phyloP scores from a whole-genome alignment of 2,888 invertebrate genomes.

The Hydriomena furcata region DNA sequence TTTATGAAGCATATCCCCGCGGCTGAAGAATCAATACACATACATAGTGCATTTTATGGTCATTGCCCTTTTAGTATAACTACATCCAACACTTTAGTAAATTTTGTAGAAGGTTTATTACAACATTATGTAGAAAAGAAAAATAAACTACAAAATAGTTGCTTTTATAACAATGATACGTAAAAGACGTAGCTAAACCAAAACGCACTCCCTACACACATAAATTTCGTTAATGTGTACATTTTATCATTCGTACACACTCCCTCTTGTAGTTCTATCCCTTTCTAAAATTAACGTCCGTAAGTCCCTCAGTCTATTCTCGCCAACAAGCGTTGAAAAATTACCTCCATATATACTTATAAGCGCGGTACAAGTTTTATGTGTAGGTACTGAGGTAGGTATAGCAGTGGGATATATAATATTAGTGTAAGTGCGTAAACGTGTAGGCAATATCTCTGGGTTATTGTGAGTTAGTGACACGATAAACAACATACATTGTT shows the following conservation, averaged over 20 bases:
- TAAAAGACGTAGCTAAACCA: slow-evolving; percentile 30
- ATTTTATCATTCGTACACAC: slow-evolving; percentile 52
- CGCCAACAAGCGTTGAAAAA: slow-evolving; percentile 62
- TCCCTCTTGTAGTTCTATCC: slow-evolving; percentile 50
- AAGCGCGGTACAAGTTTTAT: slow-evolving; percentile 23
- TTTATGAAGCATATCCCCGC: slow-evolving; percentile 14
- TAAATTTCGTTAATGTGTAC: slow-evolving; percentile 65
- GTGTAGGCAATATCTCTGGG: slow-evolving; percentile 52
- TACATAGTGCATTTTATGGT: slow-evolving; percentile 3
- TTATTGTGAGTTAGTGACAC: slow-evolving; percentile 46
- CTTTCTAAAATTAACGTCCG: slow-evolving; percentile 67
- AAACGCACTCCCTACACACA: slow-evolving; percentile 52
- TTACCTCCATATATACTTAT: slow-evolving; percentile 41
- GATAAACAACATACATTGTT: slow-evolving; percentile 32
- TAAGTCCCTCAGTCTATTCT: slow-evolving; percentile 51
- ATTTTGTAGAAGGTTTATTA: background rate
- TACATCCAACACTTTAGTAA: background rate
- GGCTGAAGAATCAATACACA: slow-evolving; percentile 18
- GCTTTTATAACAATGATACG: slow-evolving; percentile 19
- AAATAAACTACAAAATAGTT: slow-evolving; percentile 4
- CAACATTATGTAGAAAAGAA: too few relatives aligned
- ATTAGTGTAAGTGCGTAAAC: slow-evolving; percentile 53
- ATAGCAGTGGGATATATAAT: slow-evolving; percentile 46
- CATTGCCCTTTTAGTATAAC: background rate
- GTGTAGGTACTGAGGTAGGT: slow-evolving; percentile 4